Base-by-base conservation (phyloP, 2,113 vertebrate species). In the Spermophilus dauricus region DNA sequence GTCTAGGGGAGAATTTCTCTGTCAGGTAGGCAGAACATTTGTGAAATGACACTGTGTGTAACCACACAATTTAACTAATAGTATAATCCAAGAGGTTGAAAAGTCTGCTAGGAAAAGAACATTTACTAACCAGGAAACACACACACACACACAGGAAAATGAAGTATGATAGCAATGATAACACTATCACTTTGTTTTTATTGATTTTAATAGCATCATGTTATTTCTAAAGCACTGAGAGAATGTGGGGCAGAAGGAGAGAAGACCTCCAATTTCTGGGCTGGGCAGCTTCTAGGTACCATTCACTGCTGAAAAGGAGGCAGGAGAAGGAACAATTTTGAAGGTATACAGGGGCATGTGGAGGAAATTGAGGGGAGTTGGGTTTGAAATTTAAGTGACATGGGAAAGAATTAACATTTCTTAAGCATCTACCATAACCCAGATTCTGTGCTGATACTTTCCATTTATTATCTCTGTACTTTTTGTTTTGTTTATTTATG, bases 31-130 rank as follows among this genome's bases (percentile, higher is more conserved):
- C 42, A 89, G 80, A 76, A 63, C 3, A 32, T 58, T 76, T 86
- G 53, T 80, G 63, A 94, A 97, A 89, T 16, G 67, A 92, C n/a
- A 39, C 30, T 30, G 14, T 75, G 16, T 81, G 81, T 75, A 63
- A 63, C 26, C 61, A 26, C 42, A 63, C 42, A 63, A 56, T 72
- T 84, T 76, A 61, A 85, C 48, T 58, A 85, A 32, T 28, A 85
- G 63, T 4, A 84, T 91, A 92, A 81, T 88, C 16, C n/a, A 86
- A 56, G 63, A 86, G 20, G 34, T 51, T 63, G 58, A 94, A 82
- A 65, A 80, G 61, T 48, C 48, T 88, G 16, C 73, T 39, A 56
- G 80, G 69, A 13, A 28, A 48, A 24, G 30, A 58, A 45, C 13
- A 26, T 34, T 37, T 48, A 45, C 53, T 51, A 45, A 72, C 32